Conservation (phyloP, 2,888 invertebrate species). For the Microdon myrmicae region DNA sequence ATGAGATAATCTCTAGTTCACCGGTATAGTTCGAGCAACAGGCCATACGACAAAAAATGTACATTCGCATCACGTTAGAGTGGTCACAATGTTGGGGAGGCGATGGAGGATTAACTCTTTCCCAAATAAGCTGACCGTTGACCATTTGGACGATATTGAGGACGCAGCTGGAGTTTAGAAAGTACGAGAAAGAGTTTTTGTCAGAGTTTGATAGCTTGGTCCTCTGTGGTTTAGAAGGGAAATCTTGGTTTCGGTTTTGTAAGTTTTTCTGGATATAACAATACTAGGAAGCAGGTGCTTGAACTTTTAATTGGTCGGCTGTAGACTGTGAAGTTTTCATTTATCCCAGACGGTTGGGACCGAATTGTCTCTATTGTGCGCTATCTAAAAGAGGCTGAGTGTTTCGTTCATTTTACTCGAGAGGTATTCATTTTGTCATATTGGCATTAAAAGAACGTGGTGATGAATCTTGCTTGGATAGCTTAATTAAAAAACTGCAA, state of each 20-base stretch:
- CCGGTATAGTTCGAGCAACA: slow-evolving; percentile 13
- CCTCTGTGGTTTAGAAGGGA: background rate
- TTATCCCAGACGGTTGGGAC: no score
- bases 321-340: slow-evolving; percentile 25
- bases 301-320: slow-evolving; percentile 46
- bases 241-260: slow-evolving; percentile 13
- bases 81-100: no score
- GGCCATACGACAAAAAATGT: slow-evolving; percentile 16
- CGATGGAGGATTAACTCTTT: slow-evolving; percentile 32
- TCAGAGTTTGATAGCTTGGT: slow-evolving; percentile 28
- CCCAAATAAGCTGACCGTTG: slow-evolving; percentile 33
- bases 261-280: slow-evolving; percentile 35
- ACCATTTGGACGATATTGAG: slow-evolving; percentile 9
- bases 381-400: no score
- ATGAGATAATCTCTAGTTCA: slow-evolving; percentile 21
- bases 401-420: no score
- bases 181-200: slow-evolving; percentile 42
- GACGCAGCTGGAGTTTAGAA: slow-evolving; percentile 9
- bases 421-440: no score
- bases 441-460: no score
- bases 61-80: slow-evolving; percentile 14
- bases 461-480: no score
- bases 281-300: slow-evolving; percentile 50
- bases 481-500: no score
- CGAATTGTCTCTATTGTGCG: no score